Evolutionary conservation across 2,797 vertebrate species (phyloP), one percentile per base, ranked within the genome.

Genomic region (Clarias platycephalus): DNA sequence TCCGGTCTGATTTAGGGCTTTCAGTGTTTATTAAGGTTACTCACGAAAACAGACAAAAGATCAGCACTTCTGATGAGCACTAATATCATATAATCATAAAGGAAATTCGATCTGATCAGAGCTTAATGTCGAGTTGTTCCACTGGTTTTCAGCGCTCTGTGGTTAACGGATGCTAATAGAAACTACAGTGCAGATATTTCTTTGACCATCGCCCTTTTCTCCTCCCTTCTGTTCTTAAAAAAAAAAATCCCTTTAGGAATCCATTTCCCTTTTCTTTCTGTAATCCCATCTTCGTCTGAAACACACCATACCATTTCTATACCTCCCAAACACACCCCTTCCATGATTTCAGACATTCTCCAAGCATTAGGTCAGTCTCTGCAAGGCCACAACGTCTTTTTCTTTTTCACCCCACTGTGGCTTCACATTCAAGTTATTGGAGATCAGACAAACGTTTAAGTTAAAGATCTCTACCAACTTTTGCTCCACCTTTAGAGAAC

Each of bases 321-420:
- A 64, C 40, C 26, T 31, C 49, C 64, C 28, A 78, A 37, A 44
- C 75, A 76, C 74, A 26, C 9, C 78, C n/a, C 37, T 63, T 60
- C 60, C 34, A 40, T 62, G 7, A 62, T 63, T 79, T n/a, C 37
- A 62, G 34, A 62, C 37, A 63, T 44, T 80, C 77, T 12, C 62
- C 62, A 28, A 64, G 77, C 75, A 49, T 64, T 26, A 80, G n/a
- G 60, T 79, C 76, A 63, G 58, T 44, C 24, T 79, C 63, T 55
- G 44, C 18, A 28, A 53, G 16, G 3, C n/a, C 62, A 80, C n/a
- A n/a, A 20, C 7, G 2, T 44, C 77, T 40, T 37, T 37, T 49
- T n/a, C 22, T 9, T 2, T 62, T 12, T 10, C 44, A n/a, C 44
- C 44, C 8, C 58, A 63, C 76, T 16, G 1, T 20, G 49, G 40